Base-by-base conservation (phyloP, 2,113 vertebrate species). In the Cololabis saira region DNA sequence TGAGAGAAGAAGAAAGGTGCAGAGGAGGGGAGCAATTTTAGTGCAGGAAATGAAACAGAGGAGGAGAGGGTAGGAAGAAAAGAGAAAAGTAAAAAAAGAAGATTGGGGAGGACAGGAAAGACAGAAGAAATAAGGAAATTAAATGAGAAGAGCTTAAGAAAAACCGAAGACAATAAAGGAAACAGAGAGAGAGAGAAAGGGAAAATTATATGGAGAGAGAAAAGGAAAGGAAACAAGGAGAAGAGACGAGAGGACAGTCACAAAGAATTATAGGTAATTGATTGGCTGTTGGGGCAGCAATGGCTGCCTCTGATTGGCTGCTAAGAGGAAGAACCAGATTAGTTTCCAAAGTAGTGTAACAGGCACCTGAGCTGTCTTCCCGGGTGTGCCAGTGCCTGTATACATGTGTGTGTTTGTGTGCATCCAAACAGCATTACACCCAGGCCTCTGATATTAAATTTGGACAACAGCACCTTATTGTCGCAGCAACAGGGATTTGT, bases 381-480 rank as follows among this genome's bases (percentile, higher is more conserved):
- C n/a, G 54, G 44, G 55, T 48, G 44, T 73, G 76, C 71, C 53
- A 51, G 76, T 30, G 65, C 66, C 67, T 63, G 71, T 60, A 52
- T 75, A 66, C 50, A 58, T 74, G 71, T 57, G 51, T 67, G 68
- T 71, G 67, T 71, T 57, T 69, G 60, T 60, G 63, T 61, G 60
- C 61, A 70, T 61, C 64, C 40, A 65, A 92, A 93, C 91, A 90
- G 86, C 81, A 91, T 93, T 93, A 92, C 77, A 84, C 95, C 94
- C 94, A 48, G 93, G 92, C 93, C 95, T 95, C 93, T 90, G 90
- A 98, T 98, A 98, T 99, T 97, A 97, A 98, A 99, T 94, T 95
- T 95, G 95, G 95, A 95, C 95, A 98, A 95, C 95, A 95, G 94
- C 95, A 95, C 95, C 95, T 99, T 99, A 98, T 99, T 99, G 97